A percentile compares a stretch with the other conserved stretches of the same genome.
Evolutionary conservation across 2,888 invertebrate genomes (phyloP).

Genomic region (Acleris cristana): DNA sequence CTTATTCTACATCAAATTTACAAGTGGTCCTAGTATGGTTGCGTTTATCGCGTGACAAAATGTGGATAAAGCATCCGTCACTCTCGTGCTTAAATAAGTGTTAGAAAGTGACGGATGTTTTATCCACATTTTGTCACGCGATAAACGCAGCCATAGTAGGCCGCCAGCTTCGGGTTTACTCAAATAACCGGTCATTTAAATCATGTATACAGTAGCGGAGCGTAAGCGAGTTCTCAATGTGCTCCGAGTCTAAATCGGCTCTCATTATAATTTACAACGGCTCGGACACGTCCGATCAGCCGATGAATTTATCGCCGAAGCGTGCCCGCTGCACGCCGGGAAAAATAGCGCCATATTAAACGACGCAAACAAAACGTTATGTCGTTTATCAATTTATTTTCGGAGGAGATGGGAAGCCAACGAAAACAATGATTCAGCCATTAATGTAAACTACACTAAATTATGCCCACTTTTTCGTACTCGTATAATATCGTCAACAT

Average conservation of each 20-base stretch:
- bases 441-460: neutral
- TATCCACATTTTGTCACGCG: no score
- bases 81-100: no score
- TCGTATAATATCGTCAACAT: no score
- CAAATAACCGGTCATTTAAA: neutral
- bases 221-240: constrained; percentile 41
- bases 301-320: constrained; percentile 76
- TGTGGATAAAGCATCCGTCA: no score
- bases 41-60: no score
- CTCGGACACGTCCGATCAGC: constrained; percentile 67
- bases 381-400: constrained; percentile 50
- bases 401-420: constrained; percentile 32
- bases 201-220: neutral
- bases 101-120: no score
- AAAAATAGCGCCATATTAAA: constrained; percentile 69
- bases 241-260: constrained; percentile 66
- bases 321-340: constrained; percentile 59
- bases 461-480: no score
- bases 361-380: constrained; percentile 52
- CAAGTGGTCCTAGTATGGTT: no score
- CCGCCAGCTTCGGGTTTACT: neutral
- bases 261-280: constrained; percentile 80
- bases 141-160: no score
- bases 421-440: constrained; percentile 17
- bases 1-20: no score